Base-by-base conservation (phyloP, 2,888 invertebrate species). In the Tricholauxania praeusta region DNA sequence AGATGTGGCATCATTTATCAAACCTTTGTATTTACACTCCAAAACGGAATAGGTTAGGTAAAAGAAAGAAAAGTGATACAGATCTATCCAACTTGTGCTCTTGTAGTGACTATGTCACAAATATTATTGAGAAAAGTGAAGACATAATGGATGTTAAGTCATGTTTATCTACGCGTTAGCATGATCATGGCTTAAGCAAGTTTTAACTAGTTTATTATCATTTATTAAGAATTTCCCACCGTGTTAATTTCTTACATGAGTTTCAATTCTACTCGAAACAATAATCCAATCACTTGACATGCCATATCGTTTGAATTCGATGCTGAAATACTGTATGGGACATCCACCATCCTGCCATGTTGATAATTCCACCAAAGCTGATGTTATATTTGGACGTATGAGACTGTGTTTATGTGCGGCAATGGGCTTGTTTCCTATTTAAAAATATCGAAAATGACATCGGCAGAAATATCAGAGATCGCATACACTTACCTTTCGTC, bases 291-390 rank as follows among this genome's bases (percentile, higher is more conserved):
- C 86, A 64, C 80, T 82, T 0, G 84, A 81, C 5, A 82, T 77
- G 14, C 82, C 82, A 70, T 84, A 80, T 15, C 82, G 81, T 53
- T 82, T 83, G 51, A 86, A 87, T 71, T 87, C 87, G n/a, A 87
- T 84, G 39, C 86, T 85, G 63, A 93, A 94, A 74, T 93, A 92
- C 1, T 91, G 89, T 79, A 96, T 92, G 0, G 94, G 92, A 83
- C 96, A 96, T 55, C 94, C 94, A 1, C 93, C 93, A 80, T 93
- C 93, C 22, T 93, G 91, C 95, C 95, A 96, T 10, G 93, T 91
- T 68, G 92, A 91, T 76, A 96, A 89, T 82, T 94, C 93, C 19
- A 96, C 89, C 67, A 92, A 90, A 19, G 93, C 92, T 1, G 93
- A 93, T 0, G 95, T 94, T 0, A 93, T 91, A 83, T 95, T 96